These are phyloP conservation scores for Paralvinella palmiformis DNA, from an alignment of 1,140 invertebrate species.

Conservation along the genomic window DNA sequence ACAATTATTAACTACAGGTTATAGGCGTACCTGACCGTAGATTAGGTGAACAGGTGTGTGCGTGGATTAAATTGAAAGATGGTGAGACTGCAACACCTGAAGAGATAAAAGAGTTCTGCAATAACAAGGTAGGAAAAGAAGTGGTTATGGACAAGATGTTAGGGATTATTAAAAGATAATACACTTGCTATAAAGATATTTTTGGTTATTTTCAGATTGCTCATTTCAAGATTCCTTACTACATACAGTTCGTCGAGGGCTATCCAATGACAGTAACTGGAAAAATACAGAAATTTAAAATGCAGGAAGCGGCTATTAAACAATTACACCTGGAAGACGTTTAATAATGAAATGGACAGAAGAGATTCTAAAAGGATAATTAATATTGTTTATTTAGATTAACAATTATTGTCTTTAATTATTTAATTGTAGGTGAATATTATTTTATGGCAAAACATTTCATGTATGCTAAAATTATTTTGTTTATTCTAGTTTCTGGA, in stretches of 20 bases:
- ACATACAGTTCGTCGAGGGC: constrained; percentile 61
- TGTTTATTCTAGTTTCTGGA: too few species aligned
- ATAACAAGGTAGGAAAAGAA: constrained; percentile 70
- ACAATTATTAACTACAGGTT: constrained; percentile 48
- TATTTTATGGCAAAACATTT: too few species aligned
- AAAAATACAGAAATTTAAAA: constrained; percentile 71
- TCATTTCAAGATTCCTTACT: constrained; percentile 75
- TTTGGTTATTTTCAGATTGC: constrained; percentile 64
- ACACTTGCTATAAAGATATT: too few species aligned
- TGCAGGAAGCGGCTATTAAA: constrained; percentile 55
- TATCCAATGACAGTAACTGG: constrained; percentile 80
- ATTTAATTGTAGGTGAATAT: too few species aligned
- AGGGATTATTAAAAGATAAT: too few species aligned
- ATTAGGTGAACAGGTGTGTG: constrained; percentile 80
- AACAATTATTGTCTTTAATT: too few species aligned
- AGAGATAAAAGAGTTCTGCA: constrained; percentile 63
- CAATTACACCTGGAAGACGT: too few species aligned
- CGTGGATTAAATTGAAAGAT: constrained; percentile 61
- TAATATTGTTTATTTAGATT: too few species aligned
- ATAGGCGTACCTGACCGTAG: constrained; percentile 74
- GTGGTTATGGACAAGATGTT: too few species aligned
- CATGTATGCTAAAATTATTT: too few species aligned
- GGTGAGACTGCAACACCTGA: constrained; percentile 53
- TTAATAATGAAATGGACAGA: too few species aligned
- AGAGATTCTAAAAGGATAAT: too few species aligned